A percentile compares a stretch with the other conserved stretches of the same genome.
Evolutionary conservation across 2,888 invertebrate genomes (phyloP).

Genomic region (Therioaphis trifolii): DNA sequence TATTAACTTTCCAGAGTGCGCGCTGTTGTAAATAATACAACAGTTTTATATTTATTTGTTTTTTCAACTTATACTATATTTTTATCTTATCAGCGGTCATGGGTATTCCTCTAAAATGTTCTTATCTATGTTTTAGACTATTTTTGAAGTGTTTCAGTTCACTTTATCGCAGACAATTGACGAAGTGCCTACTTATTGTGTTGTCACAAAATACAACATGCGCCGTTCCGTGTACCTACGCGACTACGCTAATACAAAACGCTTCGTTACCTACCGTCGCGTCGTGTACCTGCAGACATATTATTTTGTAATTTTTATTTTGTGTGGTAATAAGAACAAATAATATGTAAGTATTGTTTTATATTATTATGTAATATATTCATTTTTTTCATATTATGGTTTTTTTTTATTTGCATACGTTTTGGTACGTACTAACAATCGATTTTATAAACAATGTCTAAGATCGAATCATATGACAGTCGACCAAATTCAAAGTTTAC

Average conservation of each 20-base stretch:
- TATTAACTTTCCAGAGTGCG: background rate
- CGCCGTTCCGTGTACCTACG: background rate
- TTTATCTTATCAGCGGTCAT: background rate
- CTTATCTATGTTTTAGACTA: conserved; percentile 5
- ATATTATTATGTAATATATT: background rate
- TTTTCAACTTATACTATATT: background rate
- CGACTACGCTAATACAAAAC: background rate
- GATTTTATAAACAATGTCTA: background rate
- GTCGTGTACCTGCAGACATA: background rate
- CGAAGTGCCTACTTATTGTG: too few relatives aligned
- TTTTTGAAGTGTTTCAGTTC: too few relatives aligned
- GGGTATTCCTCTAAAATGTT: conserved; percentile 22
- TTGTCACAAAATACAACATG: background rate
- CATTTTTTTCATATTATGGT: background rate
- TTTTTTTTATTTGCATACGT: background rate
- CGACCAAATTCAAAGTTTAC: background rate
- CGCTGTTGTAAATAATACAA: conserved; percentile 1
- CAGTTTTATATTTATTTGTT: background rate
- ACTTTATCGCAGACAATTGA: too few relatives aligned
- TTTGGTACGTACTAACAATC: background rate
- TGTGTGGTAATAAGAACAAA: background rate
- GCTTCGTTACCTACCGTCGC: background rate
- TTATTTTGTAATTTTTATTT: background rate
- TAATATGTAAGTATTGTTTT: background rate
- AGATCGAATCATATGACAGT: background rate